phyloP scores from a whole-genome alignment of 37 sponge, comb jelly and placozoan genomes.

The Halisarca cf. caerulea region DNA sequence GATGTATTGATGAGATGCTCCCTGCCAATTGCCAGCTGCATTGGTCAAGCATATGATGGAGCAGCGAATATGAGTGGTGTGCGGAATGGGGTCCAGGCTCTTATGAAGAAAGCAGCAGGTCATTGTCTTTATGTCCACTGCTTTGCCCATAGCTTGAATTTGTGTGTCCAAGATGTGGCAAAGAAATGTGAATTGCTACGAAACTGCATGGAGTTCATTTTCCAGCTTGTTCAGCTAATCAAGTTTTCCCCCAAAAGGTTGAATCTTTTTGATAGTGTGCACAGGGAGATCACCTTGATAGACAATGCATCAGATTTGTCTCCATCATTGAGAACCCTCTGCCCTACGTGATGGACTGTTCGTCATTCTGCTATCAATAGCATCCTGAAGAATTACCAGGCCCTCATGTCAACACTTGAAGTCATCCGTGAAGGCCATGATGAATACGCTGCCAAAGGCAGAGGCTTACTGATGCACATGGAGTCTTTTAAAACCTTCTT shows the following conservation, averaged over 20 bases:
- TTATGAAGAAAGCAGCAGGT: slow-evolving; percentile 15
- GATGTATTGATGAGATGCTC: slow-evolving; percentile 60
- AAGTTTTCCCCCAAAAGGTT: slow-evolving; percentile 31
- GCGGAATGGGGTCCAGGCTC: slow-evolving; percentile 42
- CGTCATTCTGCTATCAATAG: not conserved
- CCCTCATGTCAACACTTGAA: too few species aligned
- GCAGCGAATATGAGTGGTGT: too few species aligned
- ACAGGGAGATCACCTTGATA: slow-evolving; percentile 4
- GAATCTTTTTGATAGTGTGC: slow-evolving; percentile 28
- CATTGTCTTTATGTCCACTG: slow-evolving; percentile 17
- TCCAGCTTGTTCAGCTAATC: slow-evolving; percentile 33
- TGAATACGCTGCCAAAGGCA: too few species aligned
- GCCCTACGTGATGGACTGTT: not conserved
- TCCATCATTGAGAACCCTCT: slow-evolving; percentile 8
- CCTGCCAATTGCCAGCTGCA: slow-evolving; percentile 50
- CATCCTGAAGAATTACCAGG: not conserved
- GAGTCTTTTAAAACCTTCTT: too few species aligned
- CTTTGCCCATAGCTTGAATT: slow-evolving; percentile 36
- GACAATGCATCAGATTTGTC: slow-evolving; percentile 15
- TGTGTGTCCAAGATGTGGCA: slow-evolving; percentile 26
- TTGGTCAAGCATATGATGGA: too few species aligned
- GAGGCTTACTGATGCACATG: too few species aligned
- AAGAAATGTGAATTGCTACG: slow-evolving; percentile 21
- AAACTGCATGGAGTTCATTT: slow-evolving; percentile 40
- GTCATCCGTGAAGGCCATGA: too few species aligned